Evolutionary conservation across 1,140 invertebrate species (phyloP).

Genomic region (Drosophila ogumai): DNA sequence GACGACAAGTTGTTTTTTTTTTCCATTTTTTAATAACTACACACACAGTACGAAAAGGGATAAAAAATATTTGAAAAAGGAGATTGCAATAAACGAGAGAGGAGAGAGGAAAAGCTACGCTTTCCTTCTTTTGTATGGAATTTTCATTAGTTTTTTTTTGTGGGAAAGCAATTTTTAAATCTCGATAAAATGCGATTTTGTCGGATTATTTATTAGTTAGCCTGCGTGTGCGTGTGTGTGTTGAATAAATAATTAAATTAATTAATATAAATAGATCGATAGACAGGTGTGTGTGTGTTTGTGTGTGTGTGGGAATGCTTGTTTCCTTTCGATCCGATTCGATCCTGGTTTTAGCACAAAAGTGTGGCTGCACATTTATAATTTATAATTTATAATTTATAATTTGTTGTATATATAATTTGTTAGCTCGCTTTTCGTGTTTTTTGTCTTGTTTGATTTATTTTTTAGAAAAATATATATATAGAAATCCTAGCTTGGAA

Average conservation of each 20-base stretch:
- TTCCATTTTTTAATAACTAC: constrained; percentile 41
- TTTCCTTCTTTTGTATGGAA: constrained; percentile 20
- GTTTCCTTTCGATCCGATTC: constrained; percentile 2
- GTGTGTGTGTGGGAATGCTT: constrained; percentile 34
- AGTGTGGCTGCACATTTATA: constrained; percentile 42
- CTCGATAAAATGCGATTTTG: constrained; percentile 5
- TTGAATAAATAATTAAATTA: constrained; percentile 64
- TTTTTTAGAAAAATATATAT: constrained; percentile 73
- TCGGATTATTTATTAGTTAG: constrained; percentile 20
- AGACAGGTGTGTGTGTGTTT: constrained; percentile 7
- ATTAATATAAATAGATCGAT: constrained; percentile 46
- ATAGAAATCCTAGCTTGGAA: constrained; percentile 64
- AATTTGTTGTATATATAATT: constrained; percentile 34
- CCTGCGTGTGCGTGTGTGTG: constrained; percentile 23
- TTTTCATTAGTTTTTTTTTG: neutral
- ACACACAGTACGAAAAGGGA: constrained; percentile 49
- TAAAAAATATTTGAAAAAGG: constrained; percentile 20
- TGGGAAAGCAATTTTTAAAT: constrained; percentile 3
- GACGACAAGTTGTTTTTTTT: constrained; percentile 8
- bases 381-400: constrained; percentile 40
- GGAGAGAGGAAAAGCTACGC: constrained; percentile 40
- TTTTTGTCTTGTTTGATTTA: constrained; percentile 18
- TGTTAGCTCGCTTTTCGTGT: constrained; percentile 41
- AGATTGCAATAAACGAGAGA: neutral
- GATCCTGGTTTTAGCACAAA: constrained; percentile 51